Conservation (phyloP, 2,797 vertebrate genomes). For the Cryptoblepharus egeriae region DNA sequence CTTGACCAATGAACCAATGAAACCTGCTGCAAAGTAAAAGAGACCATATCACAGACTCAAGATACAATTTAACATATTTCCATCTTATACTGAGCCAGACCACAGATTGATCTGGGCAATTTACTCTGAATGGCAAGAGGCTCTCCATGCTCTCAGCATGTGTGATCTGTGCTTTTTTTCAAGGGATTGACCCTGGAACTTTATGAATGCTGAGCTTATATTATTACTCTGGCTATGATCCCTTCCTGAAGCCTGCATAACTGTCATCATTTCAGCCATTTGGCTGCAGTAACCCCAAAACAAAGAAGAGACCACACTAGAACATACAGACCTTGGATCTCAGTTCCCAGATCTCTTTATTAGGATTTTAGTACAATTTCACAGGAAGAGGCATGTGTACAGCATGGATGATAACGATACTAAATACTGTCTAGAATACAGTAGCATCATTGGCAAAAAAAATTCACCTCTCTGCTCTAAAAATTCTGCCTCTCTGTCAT, state of each 20-base stretch:
- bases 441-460: conserved; percentile 56
- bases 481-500: conserved; percentile 60
- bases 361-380: conserved; percentile 61
- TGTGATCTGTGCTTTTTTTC: no score
- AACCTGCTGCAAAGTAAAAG: rapidly evolving
- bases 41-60: neutral
- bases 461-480: conserved; percentile 55
- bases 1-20: rapidly evolving
- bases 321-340: conserved; percentile 54
- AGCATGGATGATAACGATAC: conserved; percentile 57
- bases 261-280: neutral
- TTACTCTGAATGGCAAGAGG: no score
- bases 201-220: no score
- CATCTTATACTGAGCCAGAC: no score
- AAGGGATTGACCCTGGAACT: no score
- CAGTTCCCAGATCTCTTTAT: conserved; percentile 75
- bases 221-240: no score
- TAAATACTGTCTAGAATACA: conserved; percentile 72
- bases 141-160: no score
- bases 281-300: neutral
- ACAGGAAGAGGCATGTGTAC: conserved; percentile 69
- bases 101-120: no score
- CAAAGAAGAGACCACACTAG: conserved; percentile 43
- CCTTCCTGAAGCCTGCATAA: neutral
- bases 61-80: neutral